phyloP scores from a whole-genome alignment of 2,113 vertebrate species.

The Sturnus vulgaris region DNA sequence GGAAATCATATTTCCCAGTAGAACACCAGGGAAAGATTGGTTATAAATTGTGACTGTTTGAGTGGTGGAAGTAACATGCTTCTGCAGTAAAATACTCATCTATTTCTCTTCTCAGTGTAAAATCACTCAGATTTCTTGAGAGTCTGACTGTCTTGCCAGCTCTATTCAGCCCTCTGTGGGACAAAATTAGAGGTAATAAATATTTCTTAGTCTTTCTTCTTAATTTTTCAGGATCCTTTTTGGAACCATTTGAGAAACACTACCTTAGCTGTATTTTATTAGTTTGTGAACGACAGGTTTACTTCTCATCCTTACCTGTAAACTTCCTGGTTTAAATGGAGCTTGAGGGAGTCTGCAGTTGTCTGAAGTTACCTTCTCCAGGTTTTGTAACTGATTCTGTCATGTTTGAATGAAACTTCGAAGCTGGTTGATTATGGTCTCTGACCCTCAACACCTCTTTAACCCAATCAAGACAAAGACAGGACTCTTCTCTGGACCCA shows the following conservation, averaged over 20 bases:
- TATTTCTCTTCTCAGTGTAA: neutral
- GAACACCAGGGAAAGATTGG: neutral
- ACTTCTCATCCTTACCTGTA: neutral
- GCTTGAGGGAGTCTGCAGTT: neutral
- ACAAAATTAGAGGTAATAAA: neutral
- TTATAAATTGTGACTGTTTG: neutral
- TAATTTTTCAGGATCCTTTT: neutral
- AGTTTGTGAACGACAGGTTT: neutral
- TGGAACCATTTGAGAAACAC: neutral
- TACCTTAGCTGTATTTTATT: neutral
- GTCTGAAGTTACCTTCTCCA: neutral
- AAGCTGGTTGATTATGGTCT: neutral
- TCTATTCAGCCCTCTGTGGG: neutral
- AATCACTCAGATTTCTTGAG: neutral
- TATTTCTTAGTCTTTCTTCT: neutral
- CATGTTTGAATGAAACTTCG: neutral
- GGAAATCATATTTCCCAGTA: neutral
- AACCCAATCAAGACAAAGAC: neutral
- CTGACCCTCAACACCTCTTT: neutral
- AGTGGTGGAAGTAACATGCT: neutral
- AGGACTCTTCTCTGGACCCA: neutral
- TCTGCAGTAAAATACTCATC: neutral
- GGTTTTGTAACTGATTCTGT: neutral
- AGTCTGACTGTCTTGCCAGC: neutral
- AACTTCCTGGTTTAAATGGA: neutral